Conservation (phyloP, 1,140 invertebrate species). For the Anoplolepis gracilipes region DNA sequence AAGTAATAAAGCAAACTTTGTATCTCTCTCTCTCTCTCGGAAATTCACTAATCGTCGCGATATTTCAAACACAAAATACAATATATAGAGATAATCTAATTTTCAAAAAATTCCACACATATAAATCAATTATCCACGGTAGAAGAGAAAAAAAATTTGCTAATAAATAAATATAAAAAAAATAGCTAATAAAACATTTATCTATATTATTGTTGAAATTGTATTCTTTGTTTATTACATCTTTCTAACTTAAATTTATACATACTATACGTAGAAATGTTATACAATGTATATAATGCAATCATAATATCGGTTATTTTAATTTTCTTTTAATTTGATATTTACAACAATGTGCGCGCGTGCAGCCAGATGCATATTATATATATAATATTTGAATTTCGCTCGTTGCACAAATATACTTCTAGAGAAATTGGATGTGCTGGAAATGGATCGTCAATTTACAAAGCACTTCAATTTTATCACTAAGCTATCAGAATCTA, state of each 20-base stretch:
- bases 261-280: not conserved
- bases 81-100: not conserved
- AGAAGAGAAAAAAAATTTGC: not conserved
- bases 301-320: not conserved
- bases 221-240: not conserved
- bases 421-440: slow-evolving; percentile 30
- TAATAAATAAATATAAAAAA: no score
- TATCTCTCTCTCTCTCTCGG: no score
- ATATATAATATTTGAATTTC: slow-evolving; percentile 18
- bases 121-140: not conserved
- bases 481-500: slow-evolving; percentile 3
- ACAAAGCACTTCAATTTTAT: slow-evolving; percentile 51
- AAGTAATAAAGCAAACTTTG: slow-evolving; percentile 47
- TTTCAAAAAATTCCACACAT: slow-evolving; percentile 1
- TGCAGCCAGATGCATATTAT: not conserved
- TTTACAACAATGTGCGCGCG: not conserved
- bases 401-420: slow-evolving; percentile 22
- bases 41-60: slow-evolving; percentile 43
- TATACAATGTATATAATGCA: not conserved
- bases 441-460: slow-evolving; percentile 40
- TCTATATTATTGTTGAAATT: not conserved
- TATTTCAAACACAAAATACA: slow-evolving; percentile 20
- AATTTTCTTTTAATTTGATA: not conserved
- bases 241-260: not conserved
- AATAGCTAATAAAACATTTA: slow-evolving; percentile 2